These are phyloP conservation scores for Pecten maximus DNA, from an alignment of 2,888 invertebrate species.

Conservation along the genomic window DNA sequence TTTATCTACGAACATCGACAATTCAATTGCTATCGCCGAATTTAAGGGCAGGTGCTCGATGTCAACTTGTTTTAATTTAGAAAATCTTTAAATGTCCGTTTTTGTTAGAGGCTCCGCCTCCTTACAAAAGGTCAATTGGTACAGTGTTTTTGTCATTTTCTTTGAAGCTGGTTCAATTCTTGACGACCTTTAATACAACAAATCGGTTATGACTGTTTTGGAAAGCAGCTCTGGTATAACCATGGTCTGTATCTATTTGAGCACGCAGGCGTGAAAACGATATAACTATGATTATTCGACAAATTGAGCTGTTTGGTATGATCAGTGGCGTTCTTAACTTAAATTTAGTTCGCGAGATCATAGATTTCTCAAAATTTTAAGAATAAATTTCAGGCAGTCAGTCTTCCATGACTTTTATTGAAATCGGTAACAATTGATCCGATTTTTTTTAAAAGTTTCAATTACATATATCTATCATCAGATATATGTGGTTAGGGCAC, in stretches of 20 bases:
- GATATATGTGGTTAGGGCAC: not conserved
- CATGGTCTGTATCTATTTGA: not conserved
- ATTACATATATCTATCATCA: not conserved
- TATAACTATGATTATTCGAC: constrained; percentile 1
- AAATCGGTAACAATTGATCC: not conserved
- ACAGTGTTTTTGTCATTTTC: constrained; percentile 43
- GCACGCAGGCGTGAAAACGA: constrained; percentile 17
- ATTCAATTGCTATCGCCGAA: constrained; percentile 37
- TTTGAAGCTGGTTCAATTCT: constrained; percentile 46
- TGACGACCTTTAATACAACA: constrained; percentile 46
- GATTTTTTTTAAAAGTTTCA: not conserved
- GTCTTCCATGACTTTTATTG: not conserved
- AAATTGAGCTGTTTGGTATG: constrained; percentile 10
- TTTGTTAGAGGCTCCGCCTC: constrained; percentile 37
- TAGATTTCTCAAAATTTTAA: constrained; percentile 16
- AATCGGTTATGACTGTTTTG: constrained; percentile 49
- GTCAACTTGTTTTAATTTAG: constrained; percentile 8
- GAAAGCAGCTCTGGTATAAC: constrained; percentile 36
- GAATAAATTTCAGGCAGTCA: not conserved
- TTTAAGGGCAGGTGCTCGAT: constrained; percentile 43
- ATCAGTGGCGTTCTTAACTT: constrained; percentile 10
- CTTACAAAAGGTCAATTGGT: constrained; percentile 50
- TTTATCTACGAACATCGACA: constrained; percentile 31
- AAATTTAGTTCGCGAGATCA: constrained; percentile 19
- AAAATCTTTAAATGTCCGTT: constrained; percentile 26